Evolutionary conservation across 2,113 vertebrate genomes (phyloP).

Genomic region (Sebastes fasciatus): DNA sequence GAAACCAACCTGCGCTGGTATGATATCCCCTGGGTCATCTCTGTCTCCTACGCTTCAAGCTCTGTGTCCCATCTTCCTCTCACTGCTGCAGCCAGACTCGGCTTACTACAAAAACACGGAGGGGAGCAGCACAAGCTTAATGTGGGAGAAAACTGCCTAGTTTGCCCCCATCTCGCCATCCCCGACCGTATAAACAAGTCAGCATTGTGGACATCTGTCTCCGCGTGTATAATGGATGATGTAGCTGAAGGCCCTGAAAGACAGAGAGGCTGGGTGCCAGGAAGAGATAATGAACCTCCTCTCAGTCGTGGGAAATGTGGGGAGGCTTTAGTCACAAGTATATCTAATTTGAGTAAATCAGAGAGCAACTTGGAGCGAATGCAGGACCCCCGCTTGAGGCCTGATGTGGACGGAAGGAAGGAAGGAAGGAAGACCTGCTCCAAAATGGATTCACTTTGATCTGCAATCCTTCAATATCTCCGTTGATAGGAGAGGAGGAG

Average conservation of each 20-base stretch:
- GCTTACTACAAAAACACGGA: constrained; percentile 53
- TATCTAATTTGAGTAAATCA: constrained; percentile 75
- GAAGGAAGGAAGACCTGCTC: constrained; percentile 5
- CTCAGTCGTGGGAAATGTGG: constrained; percentile 72
- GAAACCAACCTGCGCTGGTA: constrained; percentile 71
- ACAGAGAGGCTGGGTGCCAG: constrained; percentile 74
- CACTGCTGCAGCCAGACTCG: constrained; percentile 45
- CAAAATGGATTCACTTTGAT: constrained; percentile 65
- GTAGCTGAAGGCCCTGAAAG: constrained; percentile 75
- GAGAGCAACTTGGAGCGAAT: constrained; percentile 58
- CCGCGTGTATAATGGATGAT: constrained; percentile 81
- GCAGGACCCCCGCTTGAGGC: constrained; percentile 37
- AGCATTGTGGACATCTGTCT: constrained; percentile 80
- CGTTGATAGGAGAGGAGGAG: constrained; percentile 20
- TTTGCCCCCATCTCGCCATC: constrained; percentile 58
- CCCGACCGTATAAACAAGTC: constrained; percentile 73
- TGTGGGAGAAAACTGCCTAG: constrained; percentile 60
- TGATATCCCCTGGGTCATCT: constrained; percentile 76
- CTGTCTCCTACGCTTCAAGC: constrained; percentile 62
- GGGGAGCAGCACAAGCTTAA: constrained; percentile 50
- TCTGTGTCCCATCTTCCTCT: constrained; percentile 55
- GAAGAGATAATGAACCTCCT: constrained; percentile 76
- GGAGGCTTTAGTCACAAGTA: constrained; percentile 72
- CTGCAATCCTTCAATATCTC: constrained; percentile 40
- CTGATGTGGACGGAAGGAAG: constrained; percentile 26